Conservation (phyloP, 2,113 vertebrate species). For the Anoura caudifer region DNA sequence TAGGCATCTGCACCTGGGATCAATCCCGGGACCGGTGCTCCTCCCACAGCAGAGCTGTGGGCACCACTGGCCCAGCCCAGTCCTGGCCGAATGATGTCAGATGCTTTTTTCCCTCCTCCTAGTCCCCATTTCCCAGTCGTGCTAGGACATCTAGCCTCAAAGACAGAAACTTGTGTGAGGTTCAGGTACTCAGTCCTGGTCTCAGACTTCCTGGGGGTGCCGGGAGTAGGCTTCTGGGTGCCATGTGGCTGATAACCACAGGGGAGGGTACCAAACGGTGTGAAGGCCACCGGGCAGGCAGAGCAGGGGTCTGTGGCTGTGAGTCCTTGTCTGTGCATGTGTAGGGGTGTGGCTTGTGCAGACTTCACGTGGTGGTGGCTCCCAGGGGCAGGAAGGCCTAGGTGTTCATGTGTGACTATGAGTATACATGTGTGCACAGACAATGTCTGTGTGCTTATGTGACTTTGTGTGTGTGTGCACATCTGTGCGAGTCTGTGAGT, state of each 20-base stretch:
- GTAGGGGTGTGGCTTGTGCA: fast-evolving
- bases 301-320: background rate
- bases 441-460: background rate
- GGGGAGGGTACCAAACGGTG: background rate
- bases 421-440: background rate
- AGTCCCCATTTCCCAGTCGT: background rate
- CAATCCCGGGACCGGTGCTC: background rate
- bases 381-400: background rate
- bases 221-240: background rate
- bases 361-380: background rate
- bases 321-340: background rate
- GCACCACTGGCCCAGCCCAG: background rate
- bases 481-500: background rate
- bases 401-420: background rate
- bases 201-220: background rate
- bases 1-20: too few species aligned
- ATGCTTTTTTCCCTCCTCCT: background rate
- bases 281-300: background rate
- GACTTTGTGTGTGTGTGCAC: background rate
- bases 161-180: background rate
- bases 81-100: background rate
- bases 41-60: background rate
- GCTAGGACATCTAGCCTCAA: background rate
- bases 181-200: background rate
- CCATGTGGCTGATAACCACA: background rate